phyloP scores from a whole-genome alignment of 2,888 invertebrate genomes.

The Caenorhabditis plicata region DNA sequence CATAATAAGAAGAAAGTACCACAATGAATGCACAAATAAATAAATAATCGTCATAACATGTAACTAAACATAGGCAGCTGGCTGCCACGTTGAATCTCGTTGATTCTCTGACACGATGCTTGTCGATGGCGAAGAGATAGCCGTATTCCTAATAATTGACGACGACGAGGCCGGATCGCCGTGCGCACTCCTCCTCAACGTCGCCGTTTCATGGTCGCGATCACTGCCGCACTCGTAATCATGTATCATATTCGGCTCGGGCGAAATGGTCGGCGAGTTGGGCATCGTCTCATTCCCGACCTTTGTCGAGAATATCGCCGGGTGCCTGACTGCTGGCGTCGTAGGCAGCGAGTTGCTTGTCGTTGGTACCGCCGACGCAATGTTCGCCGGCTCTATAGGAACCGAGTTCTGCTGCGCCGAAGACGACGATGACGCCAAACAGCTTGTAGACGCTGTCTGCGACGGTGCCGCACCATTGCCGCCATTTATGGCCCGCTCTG shows the following conservation, averaged over 20 bases:
- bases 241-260: not conserved
- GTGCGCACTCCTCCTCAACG: no score
- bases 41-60: conserved; percentile 5
- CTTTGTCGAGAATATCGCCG: conserved; percentile 36
- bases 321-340: conserved; percentile 16
- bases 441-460: not conserved
- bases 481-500: no score
- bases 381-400: conserved; percentile 3
- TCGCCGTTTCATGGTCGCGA: no score
- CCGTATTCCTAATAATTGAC: no score
- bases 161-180: conserved; percentile 4
- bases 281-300: conserved; percentile 21
- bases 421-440: not conserved
- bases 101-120: conserved; percentile 12
- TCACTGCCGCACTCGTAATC: no score
- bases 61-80: conserved; percentile 46
- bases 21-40: not conserved
- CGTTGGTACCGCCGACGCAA: conserved; percentile 3
- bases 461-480: conserved; percentile 3
- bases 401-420: conserved; percentile 15
- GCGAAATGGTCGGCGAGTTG: conserved; percentile 5
- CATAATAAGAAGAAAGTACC: not conserved
- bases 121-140: conserved; percentile 3
- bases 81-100: conserved; percentile 40
- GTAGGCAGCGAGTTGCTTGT: not conserved